phyloP scores from a whole-genome alignment of 1,140 invertebrate genomes.

The Uloborus diversus region DNA sequence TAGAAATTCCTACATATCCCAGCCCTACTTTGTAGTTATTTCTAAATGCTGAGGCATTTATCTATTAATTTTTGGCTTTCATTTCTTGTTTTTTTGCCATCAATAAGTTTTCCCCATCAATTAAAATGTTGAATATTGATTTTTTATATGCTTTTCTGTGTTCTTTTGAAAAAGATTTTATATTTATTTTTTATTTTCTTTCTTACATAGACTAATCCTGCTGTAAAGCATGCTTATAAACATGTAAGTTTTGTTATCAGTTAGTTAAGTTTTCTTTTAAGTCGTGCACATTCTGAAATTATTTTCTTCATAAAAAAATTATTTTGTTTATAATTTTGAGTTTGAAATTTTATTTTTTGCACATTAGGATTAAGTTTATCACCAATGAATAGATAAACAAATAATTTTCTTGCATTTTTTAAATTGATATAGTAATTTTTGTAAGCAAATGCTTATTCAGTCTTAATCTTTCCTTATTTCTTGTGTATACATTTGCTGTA shows the following conservation, averaged over 20 bases:
- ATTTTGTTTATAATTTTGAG: not conserved
- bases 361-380: not conserved
- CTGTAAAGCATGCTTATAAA: slow-evolving; percentile 82
- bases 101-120: too few relatives aligned
- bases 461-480: too few relatives aligned
- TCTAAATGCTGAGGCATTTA: not conserved
- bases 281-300: not conserved
- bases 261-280: not conserved
- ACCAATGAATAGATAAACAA: not conserved
- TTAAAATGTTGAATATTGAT: not conserved
- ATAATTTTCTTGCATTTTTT: not conserved
- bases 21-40: not conserved
- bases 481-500: too few relatives aligned
- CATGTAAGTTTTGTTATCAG: slow-evolving; percentile 39
- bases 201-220: slow-evolving; percentile 73
- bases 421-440: too few relatives aligned
- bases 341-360: not conserved
- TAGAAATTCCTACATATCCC: too few relatives aligned
- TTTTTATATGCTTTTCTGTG: not conserved
- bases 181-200: not conserved
- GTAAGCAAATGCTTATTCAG: too few relatives aligned
- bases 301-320: not conserved
- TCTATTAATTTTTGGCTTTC: not conserved
- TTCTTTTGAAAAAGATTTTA: not conserved
- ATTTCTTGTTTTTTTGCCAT: not conserved